Conservation (phyloP, 1,140 invertebrate species). For the Panagrolaimus sp. region DNA sequence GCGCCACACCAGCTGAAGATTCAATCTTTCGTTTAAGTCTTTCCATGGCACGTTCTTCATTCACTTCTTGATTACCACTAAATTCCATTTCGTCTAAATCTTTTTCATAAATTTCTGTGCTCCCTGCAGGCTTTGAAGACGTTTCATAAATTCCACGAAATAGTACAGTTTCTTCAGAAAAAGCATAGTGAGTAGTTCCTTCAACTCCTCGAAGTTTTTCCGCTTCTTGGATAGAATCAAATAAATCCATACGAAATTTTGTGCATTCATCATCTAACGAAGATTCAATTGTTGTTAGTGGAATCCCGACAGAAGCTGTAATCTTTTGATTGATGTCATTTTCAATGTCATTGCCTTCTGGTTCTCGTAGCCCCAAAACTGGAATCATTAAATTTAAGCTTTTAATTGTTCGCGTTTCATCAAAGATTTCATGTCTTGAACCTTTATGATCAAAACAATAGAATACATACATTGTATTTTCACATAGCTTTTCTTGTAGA, state of each 20-base stretch:
- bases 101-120: slow-evolving; percentile 4
- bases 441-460: slow-evolving; percentile 16
- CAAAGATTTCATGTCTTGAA: neutral
- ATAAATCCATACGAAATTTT: slow-evolving; percentile 38
- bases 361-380: slow-evolving; percentile 4
- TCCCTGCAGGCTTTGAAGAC: slow-evolving; percentile 11
- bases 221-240: slow-evolving; percentile 27
- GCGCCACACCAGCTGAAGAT: slow-evolving; percentile 29
- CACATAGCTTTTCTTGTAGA: slow-evolving; percentile 19
- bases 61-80: slow-evolving; percentile 40
- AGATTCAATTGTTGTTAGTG: slow-evolving; percentile 34
- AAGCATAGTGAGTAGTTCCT: slow-evolving; percentile 37
- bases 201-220: slow-evolving; percentile 35
- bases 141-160: neutral
- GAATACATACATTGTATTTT: slow-evolving; percentile 38
- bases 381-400: neutral
- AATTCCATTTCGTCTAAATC: slow-evolving; percentile 24
- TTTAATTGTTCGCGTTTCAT: slow-evolving; percentile 16
- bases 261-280: slow-evolving; percentile 32
- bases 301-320: slow-evolving; percentile 19
- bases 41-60: slow-evolving; percentile 29
- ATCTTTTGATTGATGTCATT: neutral
- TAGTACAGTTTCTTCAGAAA: slow-evolving; percentile 46
- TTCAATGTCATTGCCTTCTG: slow-evolving; percentile 1
- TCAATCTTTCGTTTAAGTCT: slow-evolving; percentile 32